Base-by-base conservation (phyloP, 2,797 vertebrate genomes). In the Cuniculus paca region DNA sequence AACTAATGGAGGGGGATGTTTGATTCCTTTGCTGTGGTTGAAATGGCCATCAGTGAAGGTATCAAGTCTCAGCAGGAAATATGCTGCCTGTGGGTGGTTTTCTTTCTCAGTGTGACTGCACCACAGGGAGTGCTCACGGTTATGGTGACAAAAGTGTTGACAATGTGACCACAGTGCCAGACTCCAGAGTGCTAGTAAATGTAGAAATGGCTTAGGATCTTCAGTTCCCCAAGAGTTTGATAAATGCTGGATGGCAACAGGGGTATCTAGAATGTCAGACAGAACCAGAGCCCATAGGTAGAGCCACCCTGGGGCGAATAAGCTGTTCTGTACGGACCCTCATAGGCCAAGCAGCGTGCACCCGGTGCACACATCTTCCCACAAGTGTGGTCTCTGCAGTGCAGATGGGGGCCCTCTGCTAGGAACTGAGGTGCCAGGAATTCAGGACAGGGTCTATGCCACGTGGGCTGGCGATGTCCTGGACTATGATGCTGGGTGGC, bases 291-390 rank as follows among this genome's bases (percentile, higher is more conserved):
- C 0, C 0, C 58, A 50, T 88, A 26, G 5, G 16, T 48, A 79
- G 50, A 50, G 13, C 65, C 52, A 45, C 19, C 61, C 28, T 0
- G 4, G 50, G 36, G 22, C 3, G 12, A 60, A 31, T 6, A 31
- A 48, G 6, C 16, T 7, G 48, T 9, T 20, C 60, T 34, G 17
- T 5, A 58, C 0, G 0, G 52, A 63, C 14, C 60, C 0, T 1
- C n/a, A 42, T 1, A 56, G 11, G 24, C 7, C 12, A 56, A 7
- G 10, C 56, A n/a, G 65, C 6, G 2, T 0, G 26, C 31, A 26
- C 1, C 39, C 6, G 12, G n/a, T 24, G 45, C 20, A 13, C 8
- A 34, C 3, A 28, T 1, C 19, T n/a, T 39, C 58, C 34, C 2
- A 10, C 31, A 54, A 19, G 0, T 4, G 31, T 11, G 8, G 50